These are phyloP conservation scores for Varanus salvator DNA, from an alignment of 2,113 vertebrate species.

Conservation along the genomic window DNA sequence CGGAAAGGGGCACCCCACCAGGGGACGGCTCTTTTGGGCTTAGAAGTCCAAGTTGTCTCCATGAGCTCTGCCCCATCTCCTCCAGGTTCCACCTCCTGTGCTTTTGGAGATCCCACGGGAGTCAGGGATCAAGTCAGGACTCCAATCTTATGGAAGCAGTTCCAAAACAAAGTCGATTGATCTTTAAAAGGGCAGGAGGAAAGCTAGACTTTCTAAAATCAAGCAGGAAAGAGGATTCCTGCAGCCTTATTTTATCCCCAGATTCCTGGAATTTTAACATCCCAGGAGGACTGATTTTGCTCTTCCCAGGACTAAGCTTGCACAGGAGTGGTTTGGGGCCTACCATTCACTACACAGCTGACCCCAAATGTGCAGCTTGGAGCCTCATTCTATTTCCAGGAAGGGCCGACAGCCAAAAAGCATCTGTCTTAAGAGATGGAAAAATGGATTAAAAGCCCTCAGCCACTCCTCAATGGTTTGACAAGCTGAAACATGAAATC, in stretches of 20 bases:
- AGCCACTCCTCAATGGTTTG: not conserved
- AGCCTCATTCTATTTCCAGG: not conserved
- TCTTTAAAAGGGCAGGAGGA: too few species aligned
- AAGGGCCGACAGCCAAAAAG: not conserved
- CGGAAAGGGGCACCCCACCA: too few species aligned
- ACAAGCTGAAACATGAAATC: not conserved
- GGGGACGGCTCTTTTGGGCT: too few species aligned
- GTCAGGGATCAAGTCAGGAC: too few species aligned
- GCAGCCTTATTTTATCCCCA: not conserved
- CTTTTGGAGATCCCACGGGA: too few species aligned
- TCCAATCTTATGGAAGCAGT: not conserved
- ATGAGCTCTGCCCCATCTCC: too few species aligned
- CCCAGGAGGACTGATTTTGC: not conserved
- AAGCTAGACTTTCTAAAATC: too few species aligned
- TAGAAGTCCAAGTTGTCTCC: too few species aligned
- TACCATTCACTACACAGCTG: not conserved
- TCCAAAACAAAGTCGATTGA: not conserved
- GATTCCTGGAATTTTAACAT: not conserved
- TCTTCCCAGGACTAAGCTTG: too few species aligned
- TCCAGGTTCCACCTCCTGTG: too few species aligned
- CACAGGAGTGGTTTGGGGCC: not conserved
- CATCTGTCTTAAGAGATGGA: not conserved
- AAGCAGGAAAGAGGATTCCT: not conserved
- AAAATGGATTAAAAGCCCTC: not conserved
- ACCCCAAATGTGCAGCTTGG: not conserved